Evolutionary conservation across 2,113 vertebrate species (phyloP), one percentile per base, ranked within the genome.

Genomic region (Empidonax alnorum): DNA sequence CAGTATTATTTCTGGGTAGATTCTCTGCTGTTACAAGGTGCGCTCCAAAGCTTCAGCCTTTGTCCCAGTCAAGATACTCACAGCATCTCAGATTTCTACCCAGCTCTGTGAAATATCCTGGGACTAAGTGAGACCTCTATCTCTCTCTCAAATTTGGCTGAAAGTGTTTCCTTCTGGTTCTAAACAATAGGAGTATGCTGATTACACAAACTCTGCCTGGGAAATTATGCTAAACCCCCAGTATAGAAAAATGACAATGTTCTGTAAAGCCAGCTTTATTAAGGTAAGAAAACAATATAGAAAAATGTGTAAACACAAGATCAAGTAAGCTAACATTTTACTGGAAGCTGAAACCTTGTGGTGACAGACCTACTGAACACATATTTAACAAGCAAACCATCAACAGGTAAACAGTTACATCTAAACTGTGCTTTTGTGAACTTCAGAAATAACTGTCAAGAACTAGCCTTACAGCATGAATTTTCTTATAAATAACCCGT

Each of bases 191-290:
- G 17, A 55, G 31, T 15, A 75, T 7, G 21, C 20, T 58, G 31
- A 42, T 69, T 41, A 83, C n/a, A 61, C 5, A 79, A 50, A 67
- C 14, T 82, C n/a, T 62, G 18, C 23, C 37, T 4, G 62, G 16
- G 35, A 80, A 90, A 84, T 53, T 7, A 49, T 66, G 35, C 23
- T 89, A 80, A 87, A 90, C 58, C 1, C 4, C 84, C 75, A 62
- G 53, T 12, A 73, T 0, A 80, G 41, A 92, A 71, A 92, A 94
- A 93, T 44, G 10, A 65, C 63, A 72, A 63, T 17, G 4, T 84
- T 96, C 49, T 81, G 56, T 83, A 96, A 96, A 96, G 93, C 91
- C 92, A 93, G 80, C 83, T 97, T 97, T 97, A 97, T 97, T 97
- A 76, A 52, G 78, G 44, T 63, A 88, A 73, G 78, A 93, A 93